These are phyloP conservation scores for Polydrusus pterygomalis DNA, from an alignment of 2,888 invertebrate species.

Conservation along the genomic window DNA sequence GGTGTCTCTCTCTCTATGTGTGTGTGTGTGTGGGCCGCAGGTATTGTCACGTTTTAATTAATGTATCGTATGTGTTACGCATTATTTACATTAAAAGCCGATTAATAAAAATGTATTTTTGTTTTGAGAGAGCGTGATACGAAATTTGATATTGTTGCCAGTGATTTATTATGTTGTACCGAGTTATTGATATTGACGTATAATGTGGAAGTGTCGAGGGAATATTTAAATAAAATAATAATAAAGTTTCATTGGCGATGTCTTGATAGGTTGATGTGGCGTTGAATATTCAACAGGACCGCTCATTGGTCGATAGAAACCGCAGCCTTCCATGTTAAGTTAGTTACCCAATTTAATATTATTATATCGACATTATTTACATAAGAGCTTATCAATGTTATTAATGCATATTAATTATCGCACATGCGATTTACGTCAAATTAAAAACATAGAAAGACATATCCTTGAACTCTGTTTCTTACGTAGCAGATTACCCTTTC, in stretches of 20 bases:
- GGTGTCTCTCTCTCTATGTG: constrained; percentile 19
- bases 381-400: too few species aligned
- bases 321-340: too few species aligned
- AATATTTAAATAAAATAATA: constrained; percentile 45
- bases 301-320: constrained; percentile 7
- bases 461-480: too few species aligned
- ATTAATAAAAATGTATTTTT: constrained; percentile 52
- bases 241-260: constrained; percentile 12
- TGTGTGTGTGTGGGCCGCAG: constrained; percentile 16
- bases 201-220: constrained; percentile 41
- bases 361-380: too few species aligned
- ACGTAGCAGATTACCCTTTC: too few species aligned
- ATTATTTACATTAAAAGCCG: constrained; percentile 53
- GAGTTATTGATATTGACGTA: constrained; percentile 45
- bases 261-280: constrained; percentile 15
- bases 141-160: constrained; percentile 47
- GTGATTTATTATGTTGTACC: constrained; percentile 45
- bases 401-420: too few species aligned
- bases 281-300: neutral
- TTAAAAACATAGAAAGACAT: too few species aligned
- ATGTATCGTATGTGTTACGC: constrained; percentile 48
- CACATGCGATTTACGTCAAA: too few species aligned
- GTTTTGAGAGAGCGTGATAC: constrained; percentile 39
- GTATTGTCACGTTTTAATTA: constrained; percentile 49
- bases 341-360: too few species aligned